Percentiles rank a stretch among this genome's conserved stretches.
These are phyloP conservation scores for Eubasilissa regina DNA, from an alignment of 1,140 invertebrate genomes.

Conservation along the genomic window DNA sequence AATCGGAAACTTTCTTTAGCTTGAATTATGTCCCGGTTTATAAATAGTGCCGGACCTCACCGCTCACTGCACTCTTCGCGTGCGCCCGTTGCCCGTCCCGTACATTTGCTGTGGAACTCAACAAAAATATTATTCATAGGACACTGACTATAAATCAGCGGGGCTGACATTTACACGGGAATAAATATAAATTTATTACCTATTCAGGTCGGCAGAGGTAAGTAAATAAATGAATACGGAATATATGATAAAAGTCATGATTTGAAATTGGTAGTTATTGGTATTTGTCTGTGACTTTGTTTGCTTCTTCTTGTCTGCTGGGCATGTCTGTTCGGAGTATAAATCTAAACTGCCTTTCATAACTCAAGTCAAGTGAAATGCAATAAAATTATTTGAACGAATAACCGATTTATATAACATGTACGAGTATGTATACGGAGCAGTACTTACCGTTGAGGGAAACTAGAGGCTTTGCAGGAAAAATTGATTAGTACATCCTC, in stretches of 20 bases:
- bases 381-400: slow-evolving; percentile 3
- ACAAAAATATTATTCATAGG: slow-evolving; percentile 54
- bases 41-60: too few species aligned
- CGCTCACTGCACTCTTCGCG: too few species aligned
- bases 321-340: neutral
- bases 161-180: slow-evolving; percentile 58
- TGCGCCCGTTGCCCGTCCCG: neutral
- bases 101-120: neutral
- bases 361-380: slow-evolving; percentile 19
- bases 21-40: neutral
- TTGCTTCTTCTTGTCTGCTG: slow-evolving; percentile 24
- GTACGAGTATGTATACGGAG: too few species aligned
- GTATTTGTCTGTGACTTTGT: slow-evolving; percentile 12
- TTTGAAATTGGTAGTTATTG: slow-evolving; percentile 34
- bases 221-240: slow-evolving; percentile 53
- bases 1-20: slow-evolving; percentile 11
- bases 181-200: slow-evolving; percentile 58
- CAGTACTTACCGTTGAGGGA: too few species aligned
- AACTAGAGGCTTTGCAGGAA: too few species aligned
- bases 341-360: slow-evolving; percentile 2
- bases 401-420: neutral
- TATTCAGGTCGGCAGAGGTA: slow-evolving; percentile 54
- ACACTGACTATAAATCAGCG: slow-evolving; percentile 45
- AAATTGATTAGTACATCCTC: too few species aligned
- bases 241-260: slow-evolving; percentile 32